Evolutionary conservation across 1,140 invertebrate species (phyloP).

Genomic region (Drosophila asahinai): DNA sequence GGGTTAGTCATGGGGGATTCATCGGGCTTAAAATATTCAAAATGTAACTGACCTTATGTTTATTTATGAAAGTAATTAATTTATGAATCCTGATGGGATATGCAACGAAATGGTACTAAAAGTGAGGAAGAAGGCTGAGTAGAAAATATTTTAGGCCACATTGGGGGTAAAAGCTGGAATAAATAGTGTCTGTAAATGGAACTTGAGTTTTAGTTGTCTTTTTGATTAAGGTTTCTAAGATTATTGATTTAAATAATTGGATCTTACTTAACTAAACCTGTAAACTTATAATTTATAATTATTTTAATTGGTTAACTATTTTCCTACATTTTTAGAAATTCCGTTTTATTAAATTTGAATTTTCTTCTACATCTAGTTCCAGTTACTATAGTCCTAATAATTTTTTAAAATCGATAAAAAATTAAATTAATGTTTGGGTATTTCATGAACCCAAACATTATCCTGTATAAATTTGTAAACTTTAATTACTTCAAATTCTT

Average conservation of each 20-base stretch:
- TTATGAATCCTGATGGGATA: conserved; percentile 8
- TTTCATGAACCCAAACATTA: no score
- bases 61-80: conserved; percentile 18
- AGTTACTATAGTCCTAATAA: no score
- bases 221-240: no score
- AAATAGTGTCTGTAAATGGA: background rate
- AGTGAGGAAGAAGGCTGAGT: background rate
- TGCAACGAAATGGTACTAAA: background rate
- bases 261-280: no score
- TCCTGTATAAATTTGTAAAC: no score
- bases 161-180: background rate
- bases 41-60: conserved; percentile 1
- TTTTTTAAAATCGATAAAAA: no score
- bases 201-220: background rate
- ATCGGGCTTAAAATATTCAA: background rate
- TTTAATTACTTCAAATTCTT: background rate
- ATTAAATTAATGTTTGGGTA: no score
- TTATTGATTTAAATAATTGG: background rate
- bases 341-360: no score
- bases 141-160: background rate
- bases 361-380: no score
- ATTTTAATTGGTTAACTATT: no score
- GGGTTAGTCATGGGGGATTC: conserved; percentile 4
- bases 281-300: no score
- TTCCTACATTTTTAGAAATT: no score